phyloP scores from a whole-genome alignment of 2,797 vertebrate species.

The Onychomys torridus region DNA sequence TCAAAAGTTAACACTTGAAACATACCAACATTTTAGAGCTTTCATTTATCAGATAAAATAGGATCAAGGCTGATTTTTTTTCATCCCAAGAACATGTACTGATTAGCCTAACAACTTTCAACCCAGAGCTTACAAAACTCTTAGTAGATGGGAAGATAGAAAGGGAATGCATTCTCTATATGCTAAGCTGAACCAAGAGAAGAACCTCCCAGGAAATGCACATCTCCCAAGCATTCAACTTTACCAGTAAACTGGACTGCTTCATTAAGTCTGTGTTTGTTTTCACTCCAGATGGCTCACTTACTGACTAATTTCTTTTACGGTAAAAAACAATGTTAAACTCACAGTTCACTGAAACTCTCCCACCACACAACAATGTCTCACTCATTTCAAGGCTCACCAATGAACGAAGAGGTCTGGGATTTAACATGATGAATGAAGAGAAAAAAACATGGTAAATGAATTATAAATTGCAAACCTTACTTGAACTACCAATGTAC shows the following conservation, averaged over 20 bases:
- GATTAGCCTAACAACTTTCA: not conserved
- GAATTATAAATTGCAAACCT: not conserved
- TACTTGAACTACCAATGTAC: not conserved
- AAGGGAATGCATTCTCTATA: slow-evolving; percentile 21
- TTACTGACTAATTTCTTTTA: slow-evolving; percentile 85
- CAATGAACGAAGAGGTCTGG: not conserved
- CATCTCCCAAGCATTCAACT: slow-evolving; percentile 44
- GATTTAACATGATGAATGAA: not conserved
- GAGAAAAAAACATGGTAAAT: not conserved
- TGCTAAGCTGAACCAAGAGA: slow-evolving; percentile 35
- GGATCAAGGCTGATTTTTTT: not conserved
- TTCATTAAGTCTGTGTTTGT: slow-evolving; percentile 75
- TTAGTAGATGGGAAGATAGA: not conserved
- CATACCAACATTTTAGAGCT: slow-evolving; percentile 3
- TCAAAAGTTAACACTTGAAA: not conserved
- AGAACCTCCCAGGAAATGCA: not conserved
- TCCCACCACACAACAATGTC: not conserved
- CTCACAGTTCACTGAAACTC: slow-evolving; percentile 63
- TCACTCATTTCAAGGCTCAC: slow-evolving; percentile 34
- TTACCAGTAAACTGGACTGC: slow-evolving; percentile 77
- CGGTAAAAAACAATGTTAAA: slow-evolving; percentile 83
- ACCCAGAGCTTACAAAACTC: not conserved
- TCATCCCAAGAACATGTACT: not conserved
- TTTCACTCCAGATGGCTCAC: slow-evolving; percentile 86
- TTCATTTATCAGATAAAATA: slow-evolving; percentile 9